These are phyloP conservation scores for Lepilemur septentrionalis DNA, from an alignment of 2,797 vertebrate genomes.

Conservation along the genomic window DNA sequence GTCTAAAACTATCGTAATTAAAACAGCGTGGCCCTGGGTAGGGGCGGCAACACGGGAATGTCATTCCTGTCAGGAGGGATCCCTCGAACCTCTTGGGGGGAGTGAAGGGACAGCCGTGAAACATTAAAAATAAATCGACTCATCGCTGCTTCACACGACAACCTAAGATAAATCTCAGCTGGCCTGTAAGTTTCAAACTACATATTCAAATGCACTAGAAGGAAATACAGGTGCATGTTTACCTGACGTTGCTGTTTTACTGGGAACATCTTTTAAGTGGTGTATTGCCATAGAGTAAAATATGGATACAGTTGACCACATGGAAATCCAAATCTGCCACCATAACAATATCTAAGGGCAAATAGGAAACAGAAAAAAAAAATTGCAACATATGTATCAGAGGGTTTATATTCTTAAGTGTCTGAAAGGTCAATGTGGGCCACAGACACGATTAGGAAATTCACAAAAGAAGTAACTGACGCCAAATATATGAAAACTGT, in stretches of 20 bases:
- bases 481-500: constrained; percentile 46
- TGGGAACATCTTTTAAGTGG: neutral
- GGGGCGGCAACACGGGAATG: rapidly evolving
- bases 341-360: neutral
- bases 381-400: neutral
- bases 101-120: neutral
- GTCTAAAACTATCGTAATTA: neutral
- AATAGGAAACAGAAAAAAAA: neutral
- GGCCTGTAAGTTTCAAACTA: neutral
- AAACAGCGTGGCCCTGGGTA: neutral
- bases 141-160: neutral
- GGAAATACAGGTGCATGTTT: neutral
- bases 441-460: constrained; percentile 31
- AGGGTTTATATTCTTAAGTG: neutral
- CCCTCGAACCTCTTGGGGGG: neutral
- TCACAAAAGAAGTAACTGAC: constrained; percentile 19
- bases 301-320: neutral
- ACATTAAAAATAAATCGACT: neutral
- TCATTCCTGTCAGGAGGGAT: neutral
- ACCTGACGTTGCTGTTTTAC: neutral
- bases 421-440: neutral
- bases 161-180: neutral
- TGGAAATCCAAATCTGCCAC: neutral
- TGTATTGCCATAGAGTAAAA: neutral
- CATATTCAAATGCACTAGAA: neutral